Evolutionary conservation across 2,113 vertebrate genomes (phyloP).

Genomic region (Paratilapia polleni): DNA sequence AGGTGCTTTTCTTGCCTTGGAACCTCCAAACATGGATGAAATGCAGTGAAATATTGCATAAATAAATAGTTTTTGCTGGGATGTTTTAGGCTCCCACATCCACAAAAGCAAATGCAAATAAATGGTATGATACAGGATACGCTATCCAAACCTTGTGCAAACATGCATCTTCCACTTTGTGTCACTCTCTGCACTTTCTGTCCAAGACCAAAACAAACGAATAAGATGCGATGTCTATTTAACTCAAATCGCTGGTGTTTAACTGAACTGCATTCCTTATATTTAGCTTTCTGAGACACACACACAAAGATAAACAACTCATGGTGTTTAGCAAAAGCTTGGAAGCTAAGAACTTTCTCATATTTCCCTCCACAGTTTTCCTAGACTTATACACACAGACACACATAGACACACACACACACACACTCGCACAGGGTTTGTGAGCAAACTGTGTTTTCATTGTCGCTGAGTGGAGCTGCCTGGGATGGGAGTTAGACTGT

Average conservation of each 20-base stretch:
- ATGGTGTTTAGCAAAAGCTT: slow-evolving; percentile 23
- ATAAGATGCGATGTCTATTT: background rate
- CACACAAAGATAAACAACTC: slow-evolving; percentile 6
- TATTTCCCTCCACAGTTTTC: slow-evolving; percentile 33
- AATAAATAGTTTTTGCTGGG: slow-evolving; percentile 8
- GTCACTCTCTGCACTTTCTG: background rate
- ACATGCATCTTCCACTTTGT: background rate
- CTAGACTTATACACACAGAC: slow-evolving; percentile 10
- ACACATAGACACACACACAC: slow-evolving; percentile 8
- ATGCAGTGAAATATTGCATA: background rate
- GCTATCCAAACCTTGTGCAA: background rate
- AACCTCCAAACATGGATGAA: slow-evolving; percentile 1
- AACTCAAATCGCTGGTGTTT: slow-evolving; percentile 1
- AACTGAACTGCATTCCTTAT: slow-evolving; percentile 14
- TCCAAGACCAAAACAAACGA: background rate
- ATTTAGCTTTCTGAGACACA: slow-evolving; percentile 16
- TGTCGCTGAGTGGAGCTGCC: slow-evolving; percentile 70
- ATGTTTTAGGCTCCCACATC: background rate
- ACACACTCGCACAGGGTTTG: slow-evolving; percentile 27
- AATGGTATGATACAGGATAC: background rate
- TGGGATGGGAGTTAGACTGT: slow-evolving; percentile 68
- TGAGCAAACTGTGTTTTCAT: slow-evolving; percentile 75
- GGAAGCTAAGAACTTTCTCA: slow-evolving; percentile 28
- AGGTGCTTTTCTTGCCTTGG: slow-evolving; percentile 22
- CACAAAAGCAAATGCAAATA: background rate